Conservation (phyloP, 2,797 vertebrate genomes). For the Sciurus vulgaris region DNA sequence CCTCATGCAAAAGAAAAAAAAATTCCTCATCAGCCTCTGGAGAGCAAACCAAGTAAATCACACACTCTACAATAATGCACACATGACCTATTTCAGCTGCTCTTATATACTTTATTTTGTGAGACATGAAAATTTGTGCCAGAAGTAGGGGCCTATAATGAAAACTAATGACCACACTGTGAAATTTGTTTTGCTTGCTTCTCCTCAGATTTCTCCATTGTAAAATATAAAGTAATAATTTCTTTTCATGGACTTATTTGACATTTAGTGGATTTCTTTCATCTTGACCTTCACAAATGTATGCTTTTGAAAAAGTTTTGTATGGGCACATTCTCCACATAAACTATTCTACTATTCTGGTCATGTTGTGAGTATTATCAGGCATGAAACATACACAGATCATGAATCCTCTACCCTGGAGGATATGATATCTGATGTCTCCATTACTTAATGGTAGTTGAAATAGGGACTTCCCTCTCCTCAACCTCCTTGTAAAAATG, state of each 20-base stretch:
- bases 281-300: background rate
- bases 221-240: conserved; percentile 16
- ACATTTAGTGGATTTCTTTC: conserved; percentile 22
- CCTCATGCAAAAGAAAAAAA: background rate
- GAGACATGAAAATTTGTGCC: conserved; percentile 10
- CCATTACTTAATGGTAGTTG: background rate
- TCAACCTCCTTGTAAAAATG: background rate
- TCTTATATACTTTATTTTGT: background rate
- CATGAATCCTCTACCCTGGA: background rate
- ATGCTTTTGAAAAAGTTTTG: background rate
- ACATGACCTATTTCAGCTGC: background rate
- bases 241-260: conserved; percentile 36
- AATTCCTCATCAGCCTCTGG: background rate
- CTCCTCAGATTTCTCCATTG: conserved; percentile 23
- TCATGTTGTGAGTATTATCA: conserved; percentile 8
- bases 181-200: background rate
- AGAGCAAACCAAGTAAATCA: background rate
- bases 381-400: background rate
- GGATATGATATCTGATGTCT: background rate
- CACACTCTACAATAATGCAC: background rate
- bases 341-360: background rate
- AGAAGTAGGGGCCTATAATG: background rate
- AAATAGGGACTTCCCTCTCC: background rate
- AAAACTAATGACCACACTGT: conserved; percentile 31
- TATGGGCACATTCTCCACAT: background rate